Evolutionary conservation across 2,113 vertebrate genomes (phyloP), one percentile per base, ranked within the genome.

Genomic region (Rhinoderma darwinii): DNA sequence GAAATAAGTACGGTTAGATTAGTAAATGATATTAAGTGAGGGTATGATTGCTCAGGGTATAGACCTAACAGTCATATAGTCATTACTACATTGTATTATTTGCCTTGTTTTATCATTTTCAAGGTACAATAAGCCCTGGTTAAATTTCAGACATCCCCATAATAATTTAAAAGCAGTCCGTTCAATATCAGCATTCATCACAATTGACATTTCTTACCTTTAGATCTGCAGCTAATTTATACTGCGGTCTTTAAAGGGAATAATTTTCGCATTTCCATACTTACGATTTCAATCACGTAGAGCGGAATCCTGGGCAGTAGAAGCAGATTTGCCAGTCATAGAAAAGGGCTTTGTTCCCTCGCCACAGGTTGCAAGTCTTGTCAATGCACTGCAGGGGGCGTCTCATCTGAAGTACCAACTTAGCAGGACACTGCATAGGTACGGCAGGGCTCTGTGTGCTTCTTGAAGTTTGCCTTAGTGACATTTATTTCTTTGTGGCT

Each of bases 381-480:
- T 81, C 78, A 81, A 81, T 81, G 78, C 78, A 63, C 78, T 81
- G 78, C 78, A 81, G 78, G 78, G 78, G 78, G 78, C 54, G 78
- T 81, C 78, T 81, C 78, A 81, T 81, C 78, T 81, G 78, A 81
- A 81, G 78, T 61, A 41, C 35, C 35, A 37, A 18, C 54, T 30
- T 81, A 63, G 78, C 78, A 81, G 78, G 78, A 61, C 78, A 81
- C 47, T 63, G 54, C 54, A 61, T 80, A 63, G 78, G 78, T 81
- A 81, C 25, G 78, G 78, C 78, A 61, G 22, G n/a, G 78, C 78
- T 81, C 78, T 61, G 35, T 81, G n/a, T 61, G 78, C 78, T 39
- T 61, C 78, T 61, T 39, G 22, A 39, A 81, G 78, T 81, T 81
- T 81, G 78, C 78, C 78, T 81, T 61, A 61, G 78, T 81, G 78